Base-by-base conservation (phyloP, 2,888 invertebrate species). In the Polydrusus tereticollis region DNA sequence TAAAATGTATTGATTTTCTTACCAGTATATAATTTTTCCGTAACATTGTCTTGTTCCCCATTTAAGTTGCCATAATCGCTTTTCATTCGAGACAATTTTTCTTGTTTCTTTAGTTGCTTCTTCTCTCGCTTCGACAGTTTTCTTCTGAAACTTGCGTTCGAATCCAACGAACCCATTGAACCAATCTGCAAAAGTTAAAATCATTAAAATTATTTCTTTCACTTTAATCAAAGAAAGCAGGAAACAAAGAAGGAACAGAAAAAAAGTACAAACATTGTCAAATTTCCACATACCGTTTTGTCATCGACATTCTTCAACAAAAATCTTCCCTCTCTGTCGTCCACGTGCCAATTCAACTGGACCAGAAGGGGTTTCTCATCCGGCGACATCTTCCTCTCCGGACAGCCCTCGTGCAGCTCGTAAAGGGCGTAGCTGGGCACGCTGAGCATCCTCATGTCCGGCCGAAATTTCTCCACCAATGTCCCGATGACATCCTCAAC, bases 281-380 rank as follows among this genome's bases (percentile, higher is more conserved):
- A 55, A 14, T 26, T 2, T n/a, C 7, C 3, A 66, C 75, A 83
- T 83, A 91, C 91, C 82, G 94, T 94, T 85, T 93, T 94, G 82
- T 93, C 94, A 83, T 94, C 95, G 82, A 95, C 92, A 85, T 95
- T 93, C 84, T 96, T 93, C 69, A 99, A 90, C 77, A 99, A 88
- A 87, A 99, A 99, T 73, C 99, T 90, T 26, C 99, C 99, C 87
- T 99, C 99, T 63, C 98, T 89, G 85, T 99, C 99, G 84, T 99
- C 99, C 71, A 97, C 96, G 84, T 99, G 98, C 99, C 99, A 99
- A 88, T 98, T 98, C 68, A 99, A 90, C 87, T 99, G 99, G 70
- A 99, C 98, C 74, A 98, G 88, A 74, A 99, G 88, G 0, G 99
- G 99, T 83, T 96, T 95, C 87, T 99, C 99, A 81, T 96, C 95